Base-by-base conservation (phyloP, 2,888 invertebrate species). In the Vandiemenella viatica region DNA sequence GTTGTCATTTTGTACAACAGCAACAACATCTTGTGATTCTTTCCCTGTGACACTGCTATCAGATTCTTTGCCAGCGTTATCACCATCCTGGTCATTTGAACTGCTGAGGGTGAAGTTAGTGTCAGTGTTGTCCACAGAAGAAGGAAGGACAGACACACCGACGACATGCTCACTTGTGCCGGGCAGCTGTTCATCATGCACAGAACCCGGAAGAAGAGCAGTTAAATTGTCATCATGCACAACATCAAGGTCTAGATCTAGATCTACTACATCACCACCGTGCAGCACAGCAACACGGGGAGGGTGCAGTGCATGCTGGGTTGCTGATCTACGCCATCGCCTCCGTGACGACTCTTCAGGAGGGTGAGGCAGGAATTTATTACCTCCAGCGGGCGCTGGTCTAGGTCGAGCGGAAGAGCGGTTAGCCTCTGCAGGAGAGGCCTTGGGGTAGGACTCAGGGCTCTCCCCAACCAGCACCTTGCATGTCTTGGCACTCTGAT, bases 401-500 rank as follows among this genome's bases (percentile, higher is more conserved):
- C 78, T 76, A 57, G 77, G 74, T 64, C 75, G 68, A 58, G 78
- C 71, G 57, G 82, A 70, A 58, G 84, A 81, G 62, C 80, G 78
- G 68, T 84, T 81, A 61, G 71, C 77, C 62, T 80, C 80, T 55
- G 80, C 71, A 57, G 79, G 76, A 59, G 82, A 76, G 51, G 83
- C 77, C 68, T 84, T 84, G 75, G 70, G 54, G 48, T 49, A 72
- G 58, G 79, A 72, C 66, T 81, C 81, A 54, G 78, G 70, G 61
- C 79, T 81, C 65, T 85, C 86, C 59, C 82, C 84, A 58, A 88
- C 86, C 63, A 87, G 72, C 59, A 88, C 86, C 63, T 83, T 80
- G 73, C 88, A 88, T 52, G 85, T 80, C 66, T 83, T 84, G 57
- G 85, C 75, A 61, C 80, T 82, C 68, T 83, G 82, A 72, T 84